Evolutionary conservation across 2,888 invertebrate genomes (phyloP), one percentile per base, ranked within the genome.

Genomic region (Hipparchia semele): DNA sequence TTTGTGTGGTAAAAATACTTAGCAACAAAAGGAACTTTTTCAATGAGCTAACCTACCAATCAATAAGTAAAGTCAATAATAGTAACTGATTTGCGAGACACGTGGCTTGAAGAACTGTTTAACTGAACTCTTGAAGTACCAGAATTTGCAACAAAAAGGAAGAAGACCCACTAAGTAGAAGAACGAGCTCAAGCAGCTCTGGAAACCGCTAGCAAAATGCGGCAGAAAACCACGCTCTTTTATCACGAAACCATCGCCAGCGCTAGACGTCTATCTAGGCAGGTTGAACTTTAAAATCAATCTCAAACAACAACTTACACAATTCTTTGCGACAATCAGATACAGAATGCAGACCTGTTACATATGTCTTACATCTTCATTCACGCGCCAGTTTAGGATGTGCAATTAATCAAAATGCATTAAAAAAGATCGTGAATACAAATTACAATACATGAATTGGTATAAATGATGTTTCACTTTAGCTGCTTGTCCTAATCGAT

Each of bases 381-480:
- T 82, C 81, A 82, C 75, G 69, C 59, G 70, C 82, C 80, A 77
- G 82, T 82, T 83, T 82, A 68, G 72, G 81, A 76, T 76, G 77
- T 75, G 76, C 80, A 80, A 88, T 88, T 84, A 87, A 87, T 86
- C 86, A 89, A 82, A 78, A 76, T 71, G 64, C 78, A 80, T 78
- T 81, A 84, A 87, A 88, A 83, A 89, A 89, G 89, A 87, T 76
- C 77, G 6, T 78, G 79, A 82, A 82, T 80, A 79, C 78, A 79
- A 79, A 82, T 81, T 80, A 79, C 78, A 79, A 79, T 78, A 76
- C 78, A 75, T 76, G 68, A 74, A 71, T 23, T 58, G 69, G 77
- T 73, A 83, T 82, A 83, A 82, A 84, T 81, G 81, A 79, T 76
- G 73, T 76, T 58, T 70, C 71, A 68, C 59, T 67, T 66, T 62